These are phyloP conservation scores for Tipula lateralis DNA, from an alignment of 2,888 invertebrate species.

Conservation along the genomic window DNA sequence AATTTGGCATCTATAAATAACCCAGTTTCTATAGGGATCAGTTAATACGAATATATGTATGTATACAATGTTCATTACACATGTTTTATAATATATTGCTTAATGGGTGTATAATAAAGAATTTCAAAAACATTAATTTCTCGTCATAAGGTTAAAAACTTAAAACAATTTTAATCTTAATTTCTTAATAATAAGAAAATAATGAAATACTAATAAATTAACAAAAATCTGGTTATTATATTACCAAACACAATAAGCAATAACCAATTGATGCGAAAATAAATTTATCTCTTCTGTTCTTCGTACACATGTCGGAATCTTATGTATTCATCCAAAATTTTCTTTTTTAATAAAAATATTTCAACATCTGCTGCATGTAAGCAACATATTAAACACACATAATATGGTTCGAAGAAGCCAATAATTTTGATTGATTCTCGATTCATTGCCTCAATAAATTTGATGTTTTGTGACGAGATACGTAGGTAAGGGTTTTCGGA, in stretches of 20 bases:
- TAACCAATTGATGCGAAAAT: conserved; percentile 19
- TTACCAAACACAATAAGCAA: conserved; percentile 1
- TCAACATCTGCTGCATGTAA: neutral
- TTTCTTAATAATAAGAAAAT: neutral
- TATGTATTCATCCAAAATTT: neutral
- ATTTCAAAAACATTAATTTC: neutral
- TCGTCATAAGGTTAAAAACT: neutral
- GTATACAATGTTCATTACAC: too few species aligned
- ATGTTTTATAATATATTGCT: neutral
- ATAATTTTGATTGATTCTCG: neutral
- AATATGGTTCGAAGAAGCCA: neutral
- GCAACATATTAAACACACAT: neutral
- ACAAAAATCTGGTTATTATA: neutral
- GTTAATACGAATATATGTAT: too few species aligned
- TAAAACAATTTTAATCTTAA: neutral
- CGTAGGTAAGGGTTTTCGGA: neutral
- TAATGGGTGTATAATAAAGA: neutral
- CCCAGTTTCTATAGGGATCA: neutral
- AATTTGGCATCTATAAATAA: neutral
- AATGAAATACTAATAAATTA: neutral
- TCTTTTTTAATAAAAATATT: neutral
- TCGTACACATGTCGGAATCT: neutral
- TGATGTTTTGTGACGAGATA: neutral
- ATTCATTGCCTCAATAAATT: neutral
- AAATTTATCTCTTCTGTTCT: neutral